Conservation (phyloP, 2,113 vertebrate genomes). For the Podocnemis expansa region DNA sequence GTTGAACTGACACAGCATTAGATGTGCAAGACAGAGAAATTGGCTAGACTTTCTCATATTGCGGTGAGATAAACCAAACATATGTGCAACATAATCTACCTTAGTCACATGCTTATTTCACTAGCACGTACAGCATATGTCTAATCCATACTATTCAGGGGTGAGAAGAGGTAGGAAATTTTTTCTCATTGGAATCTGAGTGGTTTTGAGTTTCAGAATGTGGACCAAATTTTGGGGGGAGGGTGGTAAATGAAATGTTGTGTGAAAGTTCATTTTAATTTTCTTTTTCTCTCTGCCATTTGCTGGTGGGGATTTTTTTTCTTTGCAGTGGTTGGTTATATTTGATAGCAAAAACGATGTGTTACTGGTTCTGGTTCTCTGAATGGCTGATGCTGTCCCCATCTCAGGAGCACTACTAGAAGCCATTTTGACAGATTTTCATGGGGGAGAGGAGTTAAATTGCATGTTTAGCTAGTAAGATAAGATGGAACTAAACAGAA, state of each 20-base stretch:
- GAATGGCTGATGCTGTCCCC: not conserved
- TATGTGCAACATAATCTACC: not conserved
- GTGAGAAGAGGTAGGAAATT: not conserved
- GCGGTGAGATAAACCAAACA: not conserved
- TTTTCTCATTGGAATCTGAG: not conserved
- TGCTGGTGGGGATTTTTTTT: no score
- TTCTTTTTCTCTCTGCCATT: not conserved
- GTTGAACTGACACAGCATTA: not conserved
- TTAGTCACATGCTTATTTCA: not conserved
- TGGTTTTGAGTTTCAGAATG: not conserved
- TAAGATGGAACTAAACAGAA: not conserved
- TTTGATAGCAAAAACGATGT: not conserved
- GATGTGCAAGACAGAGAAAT: not conserved
- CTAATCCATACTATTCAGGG: not conserved
- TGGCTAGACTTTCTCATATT: constrained; percentile 5
- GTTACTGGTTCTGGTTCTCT: not conserved
- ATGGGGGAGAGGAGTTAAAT: not conserved
- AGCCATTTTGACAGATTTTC: not conserved
- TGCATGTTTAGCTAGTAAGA: not conserved
- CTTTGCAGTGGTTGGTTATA: not conserved
- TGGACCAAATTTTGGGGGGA: not conserved
- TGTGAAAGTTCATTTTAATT: not conserved
- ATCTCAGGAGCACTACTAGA: not conserved
- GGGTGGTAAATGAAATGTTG: not conserved
- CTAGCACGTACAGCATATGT: not conserved